Evolutionary conservation across 2,888 invertebrate genomes (phyloP), one percentile per base, ranked within the genome.

Genomic region (Aproaerema taeniolella): DNA sequence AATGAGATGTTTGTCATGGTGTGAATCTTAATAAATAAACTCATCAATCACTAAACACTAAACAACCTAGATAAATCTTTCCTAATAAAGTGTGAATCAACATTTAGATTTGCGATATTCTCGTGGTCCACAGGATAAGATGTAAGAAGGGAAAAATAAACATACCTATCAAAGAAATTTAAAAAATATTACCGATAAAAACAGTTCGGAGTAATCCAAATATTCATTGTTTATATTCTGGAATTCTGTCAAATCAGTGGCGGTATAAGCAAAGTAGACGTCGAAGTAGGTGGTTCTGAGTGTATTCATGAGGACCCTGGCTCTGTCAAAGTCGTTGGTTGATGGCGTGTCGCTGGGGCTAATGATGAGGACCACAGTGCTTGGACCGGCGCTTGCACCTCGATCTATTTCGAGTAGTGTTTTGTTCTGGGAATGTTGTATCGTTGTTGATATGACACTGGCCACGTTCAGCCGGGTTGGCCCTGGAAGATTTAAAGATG

Each of bases 231-330:
- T 79, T 9, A 89, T 69, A 41, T 81, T 77, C 43, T 82, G 71
- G 49, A 85, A 89, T 31, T 77, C 75, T 0, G 65, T 56, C 14
- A 77, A 51, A 34, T 87, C 81, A 10, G 73, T 67, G 1, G 89
- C 77, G 0, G 86, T 69, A 49, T 89, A 90, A 0, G 88, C 69
- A 43, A 90, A 87, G 50, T 85, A 88, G 0, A 87, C 80, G 47
- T 90, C 89, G 16, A 88, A 89, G 57, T 83, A 81, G 7, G 70
- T 68, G 1, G 59, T 61, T 42, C 89, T 74, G 2, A 89, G 64
- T 1, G 85, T 67, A 4, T 53, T 49, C 71, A 90, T 78, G 1
- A 88, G 67, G 20, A 67, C 66, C 37, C 72, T 58, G 1, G 87
- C 71, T 9, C 67, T 58, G 2, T 77, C 72, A 29, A 80, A 43